Percentiles rank a stretch among this genome's conserved stretches.
Conservation (phyloP, 2,113 vertebrate species). For the Sitta europaea region DNA sequence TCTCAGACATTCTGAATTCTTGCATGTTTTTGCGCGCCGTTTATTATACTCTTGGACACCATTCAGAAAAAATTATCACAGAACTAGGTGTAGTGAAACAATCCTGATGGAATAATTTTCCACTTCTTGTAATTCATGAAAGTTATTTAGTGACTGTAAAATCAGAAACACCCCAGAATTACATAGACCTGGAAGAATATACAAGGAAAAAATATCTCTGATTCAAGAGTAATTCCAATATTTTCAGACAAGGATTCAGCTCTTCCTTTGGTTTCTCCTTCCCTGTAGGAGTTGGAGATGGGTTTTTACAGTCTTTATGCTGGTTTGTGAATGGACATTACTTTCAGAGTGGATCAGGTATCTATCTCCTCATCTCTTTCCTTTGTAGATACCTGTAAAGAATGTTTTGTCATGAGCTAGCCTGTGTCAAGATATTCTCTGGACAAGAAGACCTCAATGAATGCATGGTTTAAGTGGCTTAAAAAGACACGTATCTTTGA, state of each 20-base stretch:
- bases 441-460: not conserved
- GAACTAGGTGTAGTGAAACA: not conserved
- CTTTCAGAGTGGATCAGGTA: not conserved
- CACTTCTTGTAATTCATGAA: not conserved
- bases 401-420: not conserved
- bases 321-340: not conserved
- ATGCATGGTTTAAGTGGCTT: not conserved
- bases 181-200: not conserved
- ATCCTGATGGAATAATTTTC: not conserved
- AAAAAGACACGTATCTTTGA: not conserved
- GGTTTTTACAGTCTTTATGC: not conserved
- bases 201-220: not conserved
- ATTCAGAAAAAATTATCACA: not conserved
- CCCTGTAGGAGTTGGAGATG: not conserved
- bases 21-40: not conserved
- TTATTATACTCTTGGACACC: not conserved
- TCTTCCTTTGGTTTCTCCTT: not conserved
- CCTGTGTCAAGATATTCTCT: not conserved
- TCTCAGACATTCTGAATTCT: not conserved
- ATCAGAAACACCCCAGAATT: not conserved
- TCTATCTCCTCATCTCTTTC: not conserved
- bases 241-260: not conserved
- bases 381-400: not conserved
- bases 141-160: not conserved
- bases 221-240: not conserved